Evolutionary conservation across 2,113 vertebrate genomes (phyloP).

Genomic region (Centrocercus urophasianus): DNA sequence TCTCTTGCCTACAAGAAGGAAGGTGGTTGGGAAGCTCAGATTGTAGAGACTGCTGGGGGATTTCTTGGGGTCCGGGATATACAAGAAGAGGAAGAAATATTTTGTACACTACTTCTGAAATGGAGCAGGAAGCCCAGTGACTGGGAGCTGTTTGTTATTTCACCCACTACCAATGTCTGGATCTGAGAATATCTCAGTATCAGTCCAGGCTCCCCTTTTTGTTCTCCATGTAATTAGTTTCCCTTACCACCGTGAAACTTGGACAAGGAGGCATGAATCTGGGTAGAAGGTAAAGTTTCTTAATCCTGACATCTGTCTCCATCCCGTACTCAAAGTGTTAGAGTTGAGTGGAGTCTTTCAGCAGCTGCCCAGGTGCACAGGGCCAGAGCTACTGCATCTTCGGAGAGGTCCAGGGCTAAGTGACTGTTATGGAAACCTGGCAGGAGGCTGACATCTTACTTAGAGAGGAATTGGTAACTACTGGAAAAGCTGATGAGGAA

Average conservation of each 20-base stretch:
- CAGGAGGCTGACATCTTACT: background rate
- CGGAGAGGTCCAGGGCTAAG: background rate
- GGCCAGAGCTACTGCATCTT: background rate
- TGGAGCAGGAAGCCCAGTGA: background rate
- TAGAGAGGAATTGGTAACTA: background rate
- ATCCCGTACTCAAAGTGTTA: background rate
- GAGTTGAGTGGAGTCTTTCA: background rate
- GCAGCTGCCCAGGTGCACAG: background rate
- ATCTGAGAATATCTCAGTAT: background rate
- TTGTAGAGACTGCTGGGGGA: background rate
- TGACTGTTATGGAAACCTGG: fast-evolving
- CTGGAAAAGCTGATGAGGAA: background rate
- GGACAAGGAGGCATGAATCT: background rate
- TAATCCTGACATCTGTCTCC: background rate
- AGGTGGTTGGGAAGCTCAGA: background rate
- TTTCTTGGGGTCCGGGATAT: background rate
- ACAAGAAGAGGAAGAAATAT: background rate
- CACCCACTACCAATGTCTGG: background rate
- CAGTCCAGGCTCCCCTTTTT: background rate
- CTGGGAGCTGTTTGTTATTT: background rate
- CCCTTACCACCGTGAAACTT: background rate
- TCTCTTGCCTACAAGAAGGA: background rate
- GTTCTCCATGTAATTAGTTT: background rate
- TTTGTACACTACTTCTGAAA: background rate
- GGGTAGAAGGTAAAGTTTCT: background rate